These are phyloP conservation scores for Hylia prasina DNA, from an alignment of 2,113 vertebrate genomes.

Conservation along the genomic window DNA sequence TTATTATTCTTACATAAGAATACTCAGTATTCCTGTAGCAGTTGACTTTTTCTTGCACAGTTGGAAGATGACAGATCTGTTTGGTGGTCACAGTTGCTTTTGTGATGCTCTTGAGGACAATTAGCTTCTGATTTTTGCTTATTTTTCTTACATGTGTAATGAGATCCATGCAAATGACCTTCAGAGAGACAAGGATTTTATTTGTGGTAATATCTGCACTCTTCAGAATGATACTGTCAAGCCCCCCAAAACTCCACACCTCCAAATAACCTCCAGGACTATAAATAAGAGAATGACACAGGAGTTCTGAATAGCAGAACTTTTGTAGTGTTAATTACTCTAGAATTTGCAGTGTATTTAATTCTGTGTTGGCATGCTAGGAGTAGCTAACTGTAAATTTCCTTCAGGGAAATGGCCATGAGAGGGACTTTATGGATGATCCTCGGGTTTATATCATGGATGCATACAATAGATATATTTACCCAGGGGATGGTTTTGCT, in stretches of 20 bases:
- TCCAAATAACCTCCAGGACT: background rate
- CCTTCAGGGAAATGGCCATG: slow-evolving; percentile 91
- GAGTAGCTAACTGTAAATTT: background rate
- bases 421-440: slow-evolving; percentile 92
- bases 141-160: background rate
- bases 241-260: background rate
- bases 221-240: background rate
- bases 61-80: background rate
- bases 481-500: slow-evolving; percentile 87
- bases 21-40: background rate
- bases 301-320: background rate
- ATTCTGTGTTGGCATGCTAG: background rate
- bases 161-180: background rate
- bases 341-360: background rate
- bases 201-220: background rate
- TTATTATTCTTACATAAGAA: background rate
- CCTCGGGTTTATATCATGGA: slow-evolving; percentile 94
- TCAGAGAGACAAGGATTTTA: background rate
- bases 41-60: background rate
- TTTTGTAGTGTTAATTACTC: background rate
- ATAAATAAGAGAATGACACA: background rate
- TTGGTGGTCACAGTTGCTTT: background rate
- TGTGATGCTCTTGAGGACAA: background rate
- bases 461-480: slow-evolving; percentile 91
- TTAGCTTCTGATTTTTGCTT: background rate